A percentile compares a stretch with the other conserved stretches of the same genome.
These are phyloP conservation scores for Leptodactylus fuscus DNA, from an alignment of 2,113 vertebrate species.

Conservation along the genomic window DNA sequence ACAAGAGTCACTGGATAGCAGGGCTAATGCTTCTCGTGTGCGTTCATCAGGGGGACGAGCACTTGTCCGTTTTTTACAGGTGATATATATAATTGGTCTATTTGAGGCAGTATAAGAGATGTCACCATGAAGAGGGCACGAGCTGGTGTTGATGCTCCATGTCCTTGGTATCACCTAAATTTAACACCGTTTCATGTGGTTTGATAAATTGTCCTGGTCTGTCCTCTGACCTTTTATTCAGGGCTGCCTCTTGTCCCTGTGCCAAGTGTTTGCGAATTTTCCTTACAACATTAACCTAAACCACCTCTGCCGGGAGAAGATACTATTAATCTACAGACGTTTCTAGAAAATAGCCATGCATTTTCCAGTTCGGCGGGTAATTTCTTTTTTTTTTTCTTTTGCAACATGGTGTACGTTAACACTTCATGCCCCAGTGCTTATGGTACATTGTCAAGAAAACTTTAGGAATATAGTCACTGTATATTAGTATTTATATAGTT, in stretches of 20 bases:
- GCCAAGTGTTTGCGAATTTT: conserved; percentile 31
- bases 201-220: neutral
- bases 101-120: neutral
- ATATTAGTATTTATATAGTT: neutral
- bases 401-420: neutral
- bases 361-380: neutral
- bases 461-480: neutral
- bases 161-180: neutral
- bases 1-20: neutral
- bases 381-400: neutral
- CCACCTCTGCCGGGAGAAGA: conserved; percentile 24
- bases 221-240: neutral
- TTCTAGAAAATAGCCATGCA: neutral
- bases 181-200: neutral
- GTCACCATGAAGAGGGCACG: neutral
- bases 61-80: neutral
- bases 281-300: conserved; percentile 14
- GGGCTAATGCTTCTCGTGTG: neutral
- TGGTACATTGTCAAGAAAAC: too few relatives aligned
- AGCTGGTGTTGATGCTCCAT: neutral
- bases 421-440: neutral
- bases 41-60: neutral
- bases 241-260: conserved; percentile 6
- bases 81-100: neutral
- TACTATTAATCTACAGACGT: conserved; percentile 12